These are phyloP conservation scores for Callithrix jacchus DNA, from an alignment of 2,113 vertebrate species.

Conservation along the genomic window DNA sequence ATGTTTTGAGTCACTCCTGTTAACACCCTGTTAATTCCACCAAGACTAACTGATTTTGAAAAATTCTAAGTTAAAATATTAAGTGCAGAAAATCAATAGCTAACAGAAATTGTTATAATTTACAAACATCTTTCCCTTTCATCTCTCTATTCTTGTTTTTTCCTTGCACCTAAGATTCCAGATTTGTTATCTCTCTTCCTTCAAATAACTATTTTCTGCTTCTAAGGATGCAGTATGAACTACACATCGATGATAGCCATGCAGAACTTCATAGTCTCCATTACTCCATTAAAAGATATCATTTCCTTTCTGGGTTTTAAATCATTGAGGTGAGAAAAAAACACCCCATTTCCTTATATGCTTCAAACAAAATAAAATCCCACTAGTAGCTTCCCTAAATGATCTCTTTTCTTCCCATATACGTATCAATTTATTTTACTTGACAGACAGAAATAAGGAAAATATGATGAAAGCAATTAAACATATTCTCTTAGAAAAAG, in stretches of 20 bases:
- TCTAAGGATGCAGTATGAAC: neutral
- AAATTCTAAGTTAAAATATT: constrained; percentile 17
- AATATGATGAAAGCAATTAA: neutral
- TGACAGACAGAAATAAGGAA: constrained; percentile 44
- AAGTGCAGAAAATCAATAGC: neutral
- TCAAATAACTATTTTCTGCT: neutral
- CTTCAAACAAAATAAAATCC: neutral
- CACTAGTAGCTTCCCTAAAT: neutral
- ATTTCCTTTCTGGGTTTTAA: neutral
- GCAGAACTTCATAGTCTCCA: neutral
- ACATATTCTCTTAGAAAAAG: neutral
- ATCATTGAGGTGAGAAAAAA: constrained; percentile 11
- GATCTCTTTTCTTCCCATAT: neutral
- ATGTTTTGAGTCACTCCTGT: neutral
- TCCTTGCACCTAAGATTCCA: neutral
- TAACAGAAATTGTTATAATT: neutral
- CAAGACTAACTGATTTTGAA: neutral
- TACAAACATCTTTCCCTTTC: neutral
- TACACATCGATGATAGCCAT: neutral
- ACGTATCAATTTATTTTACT: constrained; percentile 9
- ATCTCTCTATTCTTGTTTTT: neutral
- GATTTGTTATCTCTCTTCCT: neutral
- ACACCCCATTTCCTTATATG: neutral
- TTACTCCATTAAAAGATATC: neutral
- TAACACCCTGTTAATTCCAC: neutral